Base-by-base conservation (phyloP, 2,113 vertebrate genomes). In the Clarias batrachus region DNA sequence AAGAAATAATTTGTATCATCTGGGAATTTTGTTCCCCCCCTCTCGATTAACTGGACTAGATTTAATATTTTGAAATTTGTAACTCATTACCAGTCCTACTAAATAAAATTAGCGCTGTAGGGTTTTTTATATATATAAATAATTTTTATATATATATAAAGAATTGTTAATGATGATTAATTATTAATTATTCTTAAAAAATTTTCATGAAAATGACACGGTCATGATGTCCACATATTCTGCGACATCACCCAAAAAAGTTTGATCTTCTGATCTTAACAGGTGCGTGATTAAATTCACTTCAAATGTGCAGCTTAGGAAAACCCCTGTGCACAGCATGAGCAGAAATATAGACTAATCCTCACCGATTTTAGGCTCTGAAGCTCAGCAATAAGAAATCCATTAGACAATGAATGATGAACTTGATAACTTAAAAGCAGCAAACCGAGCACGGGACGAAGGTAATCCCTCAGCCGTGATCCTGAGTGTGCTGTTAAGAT, bases 331-430 rank as follows among this genome's bases (percentile, higher is more conserved):
- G 57, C 30, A 74, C n/a, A 25, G 68, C 54, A 73, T 60, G 56
- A 84, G 57, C 19, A 76, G 57, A 74, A 84, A 84, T 48, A 37
- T 7, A 48, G 48, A 48, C 48, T 76, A 84, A 74, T 52, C 68
- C 62, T 56, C 37, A 14, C 19, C 66, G 30, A 84, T 9, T 66
- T 37, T 73, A 37, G 6, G 3, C 66, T 73, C 70, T 84, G 59
- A 83, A 73, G 13, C 33, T 76, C 63, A 76, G 70, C n/a, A 76
- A 84, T 84, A 27, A 74, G 21, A 83, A 73, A 60, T 74, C 65
- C 52, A 37, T 83, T 37, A 62, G 70, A 27, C 54, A 73, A 84
- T 19, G 56, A 27, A 83, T 14, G 48, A 70, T 57, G 19, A 84
- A 41, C 30, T 62, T 6, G 27, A 57, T 14, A 25, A 57, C 27